These are phyloP conservation scores for Drosophila cardini DNA, from an alignment of 1,140 invertebrate species.

Conservation along the genomic window DNA sequence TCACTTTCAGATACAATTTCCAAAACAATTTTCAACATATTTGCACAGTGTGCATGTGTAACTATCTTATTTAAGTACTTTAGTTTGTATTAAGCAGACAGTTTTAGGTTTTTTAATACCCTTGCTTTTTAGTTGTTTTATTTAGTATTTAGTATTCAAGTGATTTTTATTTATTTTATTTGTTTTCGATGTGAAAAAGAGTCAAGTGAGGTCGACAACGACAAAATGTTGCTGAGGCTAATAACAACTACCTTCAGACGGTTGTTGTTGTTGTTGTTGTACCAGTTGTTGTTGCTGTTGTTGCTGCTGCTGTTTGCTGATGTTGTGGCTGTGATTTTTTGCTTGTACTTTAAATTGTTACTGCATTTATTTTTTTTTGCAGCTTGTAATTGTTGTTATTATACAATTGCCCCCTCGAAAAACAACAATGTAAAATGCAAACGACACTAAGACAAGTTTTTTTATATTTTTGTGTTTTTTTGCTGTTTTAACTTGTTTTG, in stretches of 20 bases:
- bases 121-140: no score
- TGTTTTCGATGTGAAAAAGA: slow-evolving; percentile 77
- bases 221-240: slow-evolving; percentile 70
- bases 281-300: slow-evolving; percentile 34
- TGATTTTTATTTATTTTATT: slow-evolving; percentile 43
- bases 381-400: slow-evolving; percentile 74
- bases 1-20: background rate
- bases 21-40: slow-evolving; percentile 36
- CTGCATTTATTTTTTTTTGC: slow-evolving; percentile 71
- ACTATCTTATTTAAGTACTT: slow-evolving; percentile 30
- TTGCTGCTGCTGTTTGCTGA: slow-evolving; percentile 58
- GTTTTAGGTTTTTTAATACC: slow-evolving; percentile 20
- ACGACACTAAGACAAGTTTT: slow-evolving; percentile 55
- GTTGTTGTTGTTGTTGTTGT: slow-evolving; percentile 45
- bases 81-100: slow-evolving; percentile 34
- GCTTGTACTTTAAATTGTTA: slow-evolving; percentile 74
- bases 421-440: slow-evolving; percentile 60
- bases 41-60: slow-evolving; percentile 36
- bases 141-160: slow-evolving; percentile 20
- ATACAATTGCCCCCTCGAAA: slow-evolving; percentile 67
- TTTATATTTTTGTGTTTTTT: slow-evolving; percentile 10
- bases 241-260: slow-evolving; percentile 73
- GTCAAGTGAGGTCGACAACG: slow-evolving; percentile 77
- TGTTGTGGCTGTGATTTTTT: slow-evolving; percentile 52
- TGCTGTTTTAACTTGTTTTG: slow-evolving; percentile 30